Evolutionary conservation across 2,888 invertebrate genomes (phyloP).

Genomic region (Vanessa cardui): DNA sequence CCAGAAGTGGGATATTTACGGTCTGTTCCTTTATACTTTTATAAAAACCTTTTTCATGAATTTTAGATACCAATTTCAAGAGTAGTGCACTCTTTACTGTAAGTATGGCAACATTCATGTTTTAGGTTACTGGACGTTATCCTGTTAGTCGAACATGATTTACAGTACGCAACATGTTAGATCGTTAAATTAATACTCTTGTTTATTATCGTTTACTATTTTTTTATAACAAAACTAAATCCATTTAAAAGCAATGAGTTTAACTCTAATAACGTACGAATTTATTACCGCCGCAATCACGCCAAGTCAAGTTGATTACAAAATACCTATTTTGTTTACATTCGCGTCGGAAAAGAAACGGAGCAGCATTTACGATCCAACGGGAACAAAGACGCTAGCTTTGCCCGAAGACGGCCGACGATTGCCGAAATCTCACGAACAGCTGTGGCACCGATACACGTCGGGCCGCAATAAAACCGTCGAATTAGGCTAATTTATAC

Average conservation of each 20-base stretch:
- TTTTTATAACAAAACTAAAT: constrained; percentile 22
- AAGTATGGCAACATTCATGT: background rate
- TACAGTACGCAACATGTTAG: constrained; percentile 1
- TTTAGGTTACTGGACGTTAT: background rate
- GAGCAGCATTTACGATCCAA: constrained; percentile 43
- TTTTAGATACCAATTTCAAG: no score
- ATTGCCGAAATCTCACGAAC: constrained; percentile 59
- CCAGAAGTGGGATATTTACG: no score
- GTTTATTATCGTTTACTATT: background rate
- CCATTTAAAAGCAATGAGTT: constrained; percentile 30
- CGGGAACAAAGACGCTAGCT: constrained; percentile 48
- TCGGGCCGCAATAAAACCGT: constrained; percentile 11
- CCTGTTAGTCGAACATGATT: background rate
- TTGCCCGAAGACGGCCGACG: constrained; percentile 42
- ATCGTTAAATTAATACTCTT: constrained; percentile 13
- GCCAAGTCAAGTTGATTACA: constrained; percentile 40
- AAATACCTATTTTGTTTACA: constrained; percentile 45
- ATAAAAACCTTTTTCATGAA: no score
- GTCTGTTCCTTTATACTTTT: no score
- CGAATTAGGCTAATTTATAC: constrained; percentile 18
- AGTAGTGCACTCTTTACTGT: no score
- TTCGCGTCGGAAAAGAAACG: constrained; percentile 43
- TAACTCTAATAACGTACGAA: constrained; percentile 27
- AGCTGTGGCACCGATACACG: constrained; percentile 57
- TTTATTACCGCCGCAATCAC: constrained; percentile 36